phyloP scores from a whole-genome alignment of 2,888 invertebrate species.

The Diloba caeruleocephala region DNA sequence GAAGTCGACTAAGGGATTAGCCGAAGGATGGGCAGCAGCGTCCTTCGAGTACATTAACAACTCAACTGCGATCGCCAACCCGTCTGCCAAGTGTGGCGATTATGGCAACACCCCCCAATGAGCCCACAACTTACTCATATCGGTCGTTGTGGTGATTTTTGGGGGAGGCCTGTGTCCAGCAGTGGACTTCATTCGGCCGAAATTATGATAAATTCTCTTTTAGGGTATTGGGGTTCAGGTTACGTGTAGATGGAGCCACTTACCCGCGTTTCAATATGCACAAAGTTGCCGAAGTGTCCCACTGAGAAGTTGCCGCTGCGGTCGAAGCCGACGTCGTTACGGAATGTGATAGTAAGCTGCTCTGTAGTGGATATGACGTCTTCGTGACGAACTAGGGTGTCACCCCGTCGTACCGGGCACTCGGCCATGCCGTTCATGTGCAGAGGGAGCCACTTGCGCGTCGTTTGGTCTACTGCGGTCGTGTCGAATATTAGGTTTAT shows the following conservation, averaged over 20 bases:
- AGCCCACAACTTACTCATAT: no score
- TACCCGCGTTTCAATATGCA: constrained; percentile 91
- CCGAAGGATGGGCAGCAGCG: no score
- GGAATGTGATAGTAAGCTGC: constrained; percentile 91
- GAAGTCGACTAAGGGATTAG: no score
- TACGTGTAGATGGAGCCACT: constrained; percentile 24
- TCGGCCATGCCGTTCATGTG: constrained; percentile 93
- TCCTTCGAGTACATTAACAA: no score
- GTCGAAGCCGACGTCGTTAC: constrained; percentile 91
- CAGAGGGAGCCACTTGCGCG: constrained; percentile 93
- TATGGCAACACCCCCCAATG: no score
- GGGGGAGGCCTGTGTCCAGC: no score
- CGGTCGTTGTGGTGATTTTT: no score
- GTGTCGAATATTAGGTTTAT: constrained; percentile 93
- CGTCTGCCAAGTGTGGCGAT: no score
- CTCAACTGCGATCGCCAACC: no score
- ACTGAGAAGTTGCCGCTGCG: constrained; percentile 90
- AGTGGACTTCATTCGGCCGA: no score
- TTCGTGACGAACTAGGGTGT: constrained; percentile 89
- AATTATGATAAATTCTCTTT: no score
- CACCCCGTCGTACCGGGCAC: constrained; percentile 91
- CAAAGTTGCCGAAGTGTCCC: constrained; percentile 92
- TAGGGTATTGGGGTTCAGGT: background rate
- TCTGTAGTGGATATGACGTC: constrained; percentile 94
- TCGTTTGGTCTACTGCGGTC: constrained; percentile 85